These are phyloP conservation scores for Bettongia penicillata DNA, from an alignment of 2,113 vertebrate genomes.

Conservation along the genomic window DNA sequence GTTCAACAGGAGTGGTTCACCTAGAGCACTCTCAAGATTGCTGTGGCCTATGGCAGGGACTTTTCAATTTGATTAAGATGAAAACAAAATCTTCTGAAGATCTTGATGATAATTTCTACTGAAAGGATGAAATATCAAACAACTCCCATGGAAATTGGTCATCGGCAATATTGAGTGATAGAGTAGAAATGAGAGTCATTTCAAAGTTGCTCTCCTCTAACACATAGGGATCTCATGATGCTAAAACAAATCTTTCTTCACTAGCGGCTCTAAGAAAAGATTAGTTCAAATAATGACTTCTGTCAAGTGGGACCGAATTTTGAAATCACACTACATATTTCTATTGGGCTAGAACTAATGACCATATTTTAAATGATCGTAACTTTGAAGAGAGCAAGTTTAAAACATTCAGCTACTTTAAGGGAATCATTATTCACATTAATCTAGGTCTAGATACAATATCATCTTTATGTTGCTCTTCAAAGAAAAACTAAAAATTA, in stretches of 20 bases:
- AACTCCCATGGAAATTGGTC: neutral
- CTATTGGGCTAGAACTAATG: neutral
- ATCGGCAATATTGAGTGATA: neutral
- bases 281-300: neutral
- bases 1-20: rapidly evolving
- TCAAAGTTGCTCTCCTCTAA: neutral
- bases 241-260: neutral
- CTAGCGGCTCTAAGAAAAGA: neutral
- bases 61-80: neutral
- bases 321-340: neutral
- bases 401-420: neutral
- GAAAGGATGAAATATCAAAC: neutral
- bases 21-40: rapidly evolving
- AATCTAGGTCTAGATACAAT: neutral
- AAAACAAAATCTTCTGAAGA: neutral
- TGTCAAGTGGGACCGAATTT: neutral
- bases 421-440: neutral
- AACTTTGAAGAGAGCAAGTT: neutral
- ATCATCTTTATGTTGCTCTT: neutral
- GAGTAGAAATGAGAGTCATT: neutral
- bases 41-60: rapidly evolving
- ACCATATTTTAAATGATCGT: neutral
- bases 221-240: neutral
- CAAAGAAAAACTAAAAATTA: neutral
- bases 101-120: neutral